Evolutionary conservation across 2,113 vertebrate species (phyloP), one percentile per base, ranked within the genome.

Genomic region (Gopherus evgoodei): DNA sequence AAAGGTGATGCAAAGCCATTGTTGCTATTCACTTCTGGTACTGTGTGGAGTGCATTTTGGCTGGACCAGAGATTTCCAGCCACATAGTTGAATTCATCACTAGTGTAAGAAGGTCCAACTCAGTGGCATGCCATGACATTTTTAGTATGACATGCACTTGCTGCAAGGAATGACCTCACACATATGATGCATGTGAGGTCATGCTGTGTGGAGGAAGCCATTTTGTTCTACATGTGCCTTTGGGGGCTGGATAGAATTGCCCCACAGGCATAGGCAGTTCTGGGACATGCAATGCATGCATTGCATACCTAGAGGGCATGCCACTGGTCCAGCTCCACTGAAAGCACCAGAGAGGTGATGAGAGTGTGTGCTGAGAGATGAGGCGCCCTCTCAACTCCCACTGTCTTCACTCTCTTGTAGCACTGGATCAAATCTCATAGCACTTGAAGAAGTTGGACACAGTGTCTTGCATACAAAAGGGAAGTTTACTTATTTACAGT

Each of bases 401-500:
- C 38, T 62, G 62, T 49, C 25, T 72, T 72, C 69, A 86, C 78
- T 16, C 42, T 4, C 11, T 47, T 91, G 54, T 35, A 50, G 62
- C 25, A 54, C 29, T 8, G 10, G 16, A 83, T 27, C 22, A 31
- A 76, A 53, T 5, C 19, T 42, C 38, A 25, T 29, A 11, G 21
- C 44, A 47, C 44, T 24, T 49, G 7, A 25, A 47, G 78, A 31
- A 80, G 44, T 47, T 91, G 75, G 35, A 94, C 91, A n/a, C 38
- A 86, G 62, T 91, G 82, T 42, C 54, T 22, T 83, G 57, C 53
- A 29, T 86, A 90, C 38, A 78, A 78, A 96, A 87, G n/a, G 38
- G 35, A 78, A 89, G 22, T 62, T 10, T 91, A 29, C 90, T 95
- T 80, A 72, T 81, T 96, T 78, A 90, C 89, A 82, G 62, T 29